Conservation (phyloP, 53 echinoderm and acorn worm species). For the Zoroaster sp. region DNA sequence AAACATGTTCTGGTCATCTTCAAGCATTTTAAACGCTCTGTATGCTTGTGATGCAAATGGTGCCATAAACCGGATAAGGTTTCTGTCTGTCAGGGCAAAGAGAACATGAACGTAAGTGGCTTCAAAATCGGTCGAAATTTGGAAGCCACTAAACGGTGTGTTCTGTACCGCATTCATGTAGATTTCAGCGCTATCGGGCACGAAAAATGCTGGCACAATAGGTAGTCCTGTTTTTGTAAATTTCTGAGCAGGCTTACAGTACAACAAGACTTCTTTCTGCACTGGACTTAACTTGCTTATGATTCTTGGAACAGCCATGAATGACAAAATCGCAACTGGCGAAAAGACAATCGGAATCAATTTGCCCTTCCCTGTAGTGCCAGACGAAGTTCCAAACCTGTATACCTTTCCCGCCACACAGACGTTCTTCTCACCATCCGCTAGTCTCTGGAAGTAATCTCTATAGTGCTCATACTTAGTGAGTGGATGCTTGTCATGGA, state of each 20-base stretch:
- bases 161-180: too few species aligned
- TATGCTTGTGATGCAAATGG: constrained; percentile 26
- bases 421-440: constrained; percentile 57
- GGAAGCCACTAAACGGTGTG: constrained; percentile 18
- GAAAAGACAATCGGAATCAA: constrained; percentile 25
- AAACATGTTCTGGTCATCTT: constrained; percentile 25
- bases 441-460: constrained; percentile 38
- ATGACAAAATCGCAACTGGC: neutral
- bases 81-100: constrained; percentile 28
- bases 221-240: constrained; percentile 16
- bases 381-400: constrained; percentile 57
- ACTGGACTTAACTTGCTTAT: constrained; percentile 15
- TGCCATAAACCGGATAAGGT: neutral
- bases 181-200: neutral
- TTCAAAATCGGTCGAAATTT: constrained; percentile 50
- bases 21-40: constrained; percentile 21
- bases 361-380: constrained; percentile 67
- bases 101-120: constrained; percentile 39
- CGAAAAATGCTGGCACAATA: constrained; percentile 33
- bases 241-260: constrained; percentile 29
- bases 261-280: constrained; percentile 39
- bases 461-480: constrained; percentile 55
- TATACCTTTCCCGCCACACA: constrained; percentile 10
- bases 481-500: constrained; percentile 50
- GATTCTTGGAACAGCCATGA: neutral